Evolutionary conservation across 2,888 invertebrate species (phyloP), one percentile per base, ranked within the genome.

Genomic region (Macropis europaea): DNA sequence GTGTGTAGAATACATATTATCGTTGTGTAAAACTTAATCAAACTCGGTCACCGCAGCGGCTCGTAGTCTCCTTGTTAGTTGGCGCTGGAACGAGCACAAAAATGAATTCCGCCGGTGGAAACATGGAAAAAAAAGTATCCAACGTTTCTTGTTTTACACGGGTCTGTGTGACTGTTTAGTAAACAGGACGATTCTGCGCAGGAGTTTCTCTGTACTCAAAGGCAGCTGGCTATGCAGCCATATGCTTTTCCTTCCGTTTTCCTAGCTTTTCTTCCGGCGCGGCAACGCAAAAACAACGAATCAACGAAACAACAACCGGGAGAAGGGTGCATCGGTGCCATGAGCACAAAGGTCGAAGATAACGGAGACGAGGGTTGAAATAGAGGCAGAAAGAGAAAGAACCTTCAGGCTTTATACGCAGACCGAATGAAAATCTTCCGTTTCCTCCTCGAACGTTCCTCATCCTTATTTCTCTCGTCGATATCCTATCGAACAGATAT

Each of bases 281-380:
- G 36, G 19, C 64, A 30, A n/a, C 19, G 43, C 17, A 50, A 67
- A 71, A 67, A 56, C 60, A 61, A 54, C 28, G 54, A 54, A 66
- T 54, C 47, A 38, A 30, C 13, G 34, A 15, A 40, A 57, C 40
- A 43, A 48, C 48, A 24, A 53, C 5, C 19, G 32, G 11, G 22
- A 32, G 15, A 13, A 34, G 24, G 26, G 50, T 13, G 26, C 42
- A 19, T 28, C 36, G n/a, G n/a, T 17, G 24, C 34, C 32, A 32
- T 17, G 34, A 30, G 59, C 52, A 28, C 17, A 40, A 45, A 68
- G 47, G 42, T 57, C 59, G 13, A 13, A 40, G 43, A 34, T 32
- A 45, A 43, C 48, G 30, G 50, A 42, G 30, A 48, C 36, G 22
- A 38, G 32, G n/a, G 13, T 1, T 19, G 68, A 69, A 36, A 43